Evolutionary conservation across 2,888 invertebrate species (phyloP).

Genomic region (Acholoe squamosa): DNA sequence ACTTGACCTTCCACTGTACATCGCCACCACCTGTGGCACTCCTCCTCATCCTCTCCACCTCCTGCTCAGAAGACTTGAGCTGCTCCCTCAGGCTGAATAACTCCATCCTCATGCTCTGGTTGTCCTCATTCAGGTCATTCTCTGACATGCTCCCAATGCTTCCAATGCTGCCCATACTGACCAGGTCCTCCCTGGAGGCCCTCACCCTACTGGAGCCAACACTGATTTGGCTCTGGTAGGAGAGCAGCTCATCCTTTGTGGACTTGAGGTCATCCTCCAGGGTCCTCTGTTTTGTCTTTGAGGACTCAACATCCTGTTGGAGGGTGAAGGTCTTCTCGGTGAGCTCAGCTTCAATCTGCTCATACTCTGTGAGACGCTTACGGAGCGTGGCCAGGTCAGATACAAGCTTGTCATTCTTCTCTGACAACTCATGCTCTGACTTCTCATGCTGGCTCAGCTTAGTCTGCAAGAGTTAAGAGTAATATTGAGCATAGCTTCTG

Average conservation of each 20-base stretch:
- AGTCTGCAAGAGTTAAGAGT: slow-evolving; percentile 26
- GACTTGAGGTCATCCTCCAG: slow-evolving; percentile 21
- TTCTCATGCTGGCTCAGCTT: slow-evolving; percentile 58
- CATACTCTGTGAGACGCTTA: slow-evolving; percentile 38
- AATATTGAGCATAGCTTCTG: no score
- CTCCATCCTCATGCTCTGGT: slow-evolving; percentile 54
- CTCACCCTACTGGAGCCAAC: background rate
- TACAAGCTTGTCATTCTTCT: slow-evolving; percentile 41
- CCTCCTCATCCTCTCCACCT: slow-evolving; percentile 27
- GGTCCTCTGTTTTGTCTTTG: background rate
- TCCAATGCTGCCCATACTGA: slow-evolving; percentile 52
- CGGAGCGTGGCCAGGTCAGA: slow-evolving; percentile 28
- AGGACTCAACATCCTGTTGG: slow-evolving; percentile 37
- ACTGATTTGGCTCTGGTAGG: background rate
- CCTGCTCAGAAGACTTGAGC: slow-evolving; percentile 45
- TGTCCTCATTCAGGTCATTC: slow-evolving; percentile 37
- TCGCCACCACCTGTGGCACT: background rate
- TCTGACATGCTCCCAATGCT: slow-evolving; percentile 20
- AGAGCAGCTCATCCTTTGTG: slow-evolving; percentile 11
- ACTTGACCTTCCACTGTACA: slow-evolving; percentile 36
- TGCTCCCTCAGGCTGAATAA: slow-evolving; percentile 50
- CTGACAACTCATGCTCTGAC: slow-evolving; percentile 32
- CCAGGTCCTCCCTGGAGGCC: slow-evolving; percentile 28
- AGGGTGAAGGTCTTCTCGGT: slow-evolving; percentile 25
- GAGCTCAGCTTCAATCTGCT: slow-evolving; percentile 37